Base-by-base conservation (phyloP, 30 jellyfish, hydroid and myxozoan genomes). In the Turritopsis rubra region DNA sequence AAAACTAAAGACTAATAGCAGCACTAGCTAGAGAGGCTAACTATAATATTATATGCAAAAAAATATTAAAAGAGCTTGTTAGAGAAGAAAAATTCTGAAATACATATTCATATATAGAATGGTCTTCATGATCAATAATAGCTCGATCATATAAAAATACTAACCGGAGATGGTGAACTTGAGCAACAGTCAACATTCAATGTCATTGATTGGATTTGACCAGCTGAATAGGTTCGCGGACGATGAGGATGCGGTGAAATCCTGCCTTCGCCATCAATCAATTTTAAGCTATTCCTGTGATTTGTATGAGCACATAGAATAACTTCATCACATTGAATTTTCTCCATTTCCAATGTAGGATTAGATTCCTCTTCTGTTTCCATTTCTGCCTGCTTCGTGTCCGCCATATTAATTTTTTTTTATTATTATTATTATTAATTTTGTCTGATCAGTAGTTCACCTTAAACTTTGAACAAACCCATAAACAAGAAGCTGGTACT, bases 131-230 rank as follows among this genome's bases (percentile, higher is more conserved):
- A 41, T 3, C 5, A 41, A 41, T 41, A 41, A 41, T 41, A 41
- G 5, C 5, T 3, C 5, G 9, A 41, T 13, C 13, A 13, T 24
- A 25, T n/a, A 26, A 26, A 77, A 26, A 19, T n/a, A 26, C 85
- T 77, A 29, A 77, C 85, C 28, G 85, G 85, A 26, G 85, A 77
- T 28, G 85, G 71, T 24, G 85, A 77, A 29, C 31, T 68, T n/a
- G 85, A 26, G 76, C 28, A 28, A 21, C 66, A 53, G 24, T 77
- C 85, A 53, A 77, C 85, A 77, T 77, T 60, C 29, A 77, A 77
- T 3, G 85, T 77, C 85, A 77, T 77, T 24, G 66, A 66, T 24
- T 21, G 22, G 29, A 77, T 52, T 29, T 77, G 85, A 29, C 73
- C 75, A 17, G 85, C 66, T 28, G 71, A 77, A 52, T 30, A 77